Conservation (phyloP, 2,888 invertebrate species). For the Cheilosia grossa region DNA sequence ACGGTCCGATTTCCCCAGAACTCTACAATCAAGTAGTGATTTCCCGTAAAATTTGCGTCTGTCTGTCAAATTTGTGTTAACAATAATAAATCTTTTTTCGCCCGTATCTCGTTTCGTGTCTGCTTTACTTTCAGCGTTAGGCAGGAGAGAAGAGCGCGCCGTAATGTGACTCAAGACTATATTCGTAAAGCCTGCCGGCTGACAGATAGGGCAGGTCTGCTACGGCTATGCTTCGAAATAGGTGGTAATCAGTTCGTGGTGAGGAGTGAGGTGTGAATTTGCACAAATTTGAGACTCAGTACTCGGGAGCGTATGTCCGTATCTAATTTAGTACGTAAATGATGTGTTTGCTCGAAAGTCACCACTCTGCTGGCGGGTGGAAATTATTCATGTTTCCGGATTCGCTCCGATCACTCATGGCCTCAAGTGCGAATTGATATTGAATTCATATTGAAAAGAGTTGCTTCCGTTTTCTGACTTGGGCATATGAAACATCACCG, state of each 20-base stretch:
- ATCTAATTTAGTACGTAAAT: constrained; percentile 17
- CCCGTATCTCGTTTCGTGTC: constrained; percentile 3
- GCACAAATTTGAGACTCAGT: background rate
- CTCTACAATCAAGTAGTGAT: constrained; percentile 4
- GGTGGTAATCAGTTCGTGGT: background rate
- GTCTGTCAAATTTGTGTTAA: constrained; percentile 13
- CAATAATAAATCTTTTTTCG: constrained; percentile 13
- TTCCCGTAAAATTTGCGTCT: constrained; percentile 12
- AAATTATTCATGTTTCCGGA: constrained; percentile 30
- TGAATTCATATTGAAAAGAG: background rate
- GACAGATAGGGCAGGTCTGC: background rate
- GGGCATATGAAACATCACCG: background rate
- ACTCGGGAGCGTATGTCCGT: background rate
- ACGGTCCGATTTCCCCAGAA: background rate
- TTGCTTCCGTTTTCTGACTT: background rate
- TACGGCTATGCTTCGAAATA: constrained; percentile 17
- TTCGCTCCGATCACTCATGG: constrained; percentile 20
- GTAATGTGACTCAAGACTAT: constrained; percentile 18
- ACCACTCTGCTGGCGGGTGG: background rate
- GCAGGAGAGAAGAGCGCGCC: constrained; percentile 12
- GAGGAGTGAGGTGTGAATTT: constrained; percentile 28
- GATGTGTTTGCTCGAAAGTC: constrained; percentile 30
- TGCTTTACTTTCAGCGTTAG: constrained; percentile 1
- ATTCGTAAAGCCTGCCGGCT: background rate
- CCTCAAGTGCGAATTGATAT: constrained; percentile 7